Evolutionary conservation across 2,888 invertebrate species (phyloP).

Genomic region (Cephus rjabovi): DNA sequence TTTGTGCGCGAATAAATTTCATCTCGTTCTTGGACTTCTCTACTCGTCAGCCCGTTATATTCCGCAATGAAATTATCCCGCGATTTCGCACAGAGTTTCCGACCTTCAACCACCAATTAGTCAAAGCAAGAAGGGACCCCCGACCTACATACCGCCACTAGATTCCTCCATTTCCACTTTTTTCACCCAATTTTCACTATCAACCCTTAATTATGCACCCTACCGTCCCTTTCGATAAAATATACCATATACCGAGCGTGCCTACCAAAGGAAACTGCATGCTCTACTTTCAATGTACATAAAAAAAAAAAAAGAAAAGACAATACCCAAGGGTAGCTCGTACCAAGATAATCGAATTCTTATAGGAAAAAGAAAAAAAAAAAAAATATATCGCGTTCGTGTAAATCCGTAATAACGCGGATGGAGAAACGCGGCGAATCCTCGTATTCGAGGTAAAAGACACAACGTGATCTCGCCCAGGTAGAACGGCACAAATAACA

Average conservation of each 20-base stretch:
- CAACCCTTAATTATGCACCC: neutral
- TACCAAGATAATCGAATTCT: neutral
- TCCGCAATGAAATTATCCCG: conserved; percentile 2
- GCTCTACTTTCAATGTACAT: neutral
- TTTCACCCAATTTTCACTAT: conserved; percentile 2
- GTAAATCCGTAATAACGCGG: neutral
- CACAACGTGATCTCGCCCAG: neutral
- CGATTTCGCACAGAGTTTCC: neutral
- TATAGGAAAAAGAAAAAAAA: neutral
- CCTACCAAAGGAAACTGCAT: neutral
- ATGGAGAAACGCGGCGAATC: neutral
- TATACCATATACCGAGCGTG: neutral
- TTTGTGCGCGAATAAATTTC: conserved; percentile 61
- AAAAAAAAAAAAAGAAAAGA: neutral
- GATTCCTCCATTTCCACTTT: neutral
- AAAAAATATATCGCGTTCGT: neutral
- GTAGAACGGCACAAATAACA: neutral
- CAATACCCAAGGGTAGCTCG: neutral
- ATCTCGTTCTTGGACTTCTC: conserved; percentile 50
- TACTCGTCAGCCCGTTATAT: neutral
- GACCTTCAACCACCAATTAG: neutral
- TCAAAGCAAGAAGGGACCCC: neutral
- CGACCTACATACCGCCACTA: neutral
- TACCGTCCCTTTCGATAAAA: neutral
- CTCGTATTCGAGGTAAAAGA: neutral